Evolutionary conservation across 1,140 invertebrate genomes (phyloP).

Genomic region (Homalodisca vitripennis): DNA sequence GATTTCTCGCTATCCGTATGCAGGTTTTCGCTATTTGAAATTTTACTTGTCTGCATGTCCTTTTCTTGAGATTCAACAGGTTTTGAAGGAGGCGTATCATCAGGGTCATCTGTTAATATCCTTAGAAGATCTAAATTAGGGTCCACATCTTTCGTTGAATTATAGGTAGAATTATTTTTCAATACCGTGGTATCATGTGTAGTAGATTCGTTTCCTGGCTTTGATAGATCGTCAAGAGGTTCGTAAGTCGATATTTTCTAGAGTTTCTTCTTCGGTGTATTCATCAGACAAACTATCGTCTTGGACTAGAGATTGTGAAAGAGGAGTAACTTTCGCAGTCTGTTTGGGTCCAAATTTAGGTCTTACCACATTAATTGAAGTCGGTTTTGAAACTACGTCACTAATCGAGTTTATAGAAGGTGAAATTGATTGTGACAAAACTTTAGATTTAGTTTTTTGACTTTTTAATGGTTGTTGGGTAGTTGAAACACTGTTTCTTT

Average conservation of each 20-base stretch:
- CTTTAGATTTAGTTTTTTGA: no score
- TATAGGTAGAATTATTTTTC: no score
- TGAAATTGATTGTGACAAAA: no score
- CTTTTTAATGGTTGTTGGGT: no score
- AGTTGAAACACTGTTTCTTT: not conserved
- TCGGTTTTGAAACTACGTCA: no score
- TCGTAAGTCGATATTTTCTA: not conserved
- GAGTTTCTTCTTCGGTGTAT: conserved; percentile 2
- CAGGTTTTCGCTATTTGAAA: not conserved
- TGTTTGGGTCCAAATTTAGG: conserved; percentile 16
- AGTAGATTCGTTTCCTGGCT: no score
- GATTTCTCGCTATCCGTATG: not conserved
- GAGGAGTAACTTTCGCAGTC: not conserved
- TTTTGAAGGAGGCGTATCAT: not conserved
- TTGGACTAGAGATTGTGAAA: not conserved
- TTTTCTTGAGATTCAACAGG: not conserved
- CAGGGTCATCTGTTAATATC: conserved; percentile 18
- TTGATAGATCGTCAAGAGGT: no score
- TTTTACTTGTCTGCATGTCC: not conserved
- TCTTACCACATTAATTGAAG: not conserved
- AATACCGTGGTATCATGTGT: no score
- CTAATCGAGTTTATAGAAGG: no score
- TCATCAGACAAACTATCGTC: conserved; percentile 9
- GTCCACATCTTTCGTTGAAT: conserved; percentile 2
- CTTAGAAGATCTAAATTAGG: conserved; percentile 18